phyloP scores from a whole-genome alignment of 2,888 invertebrate species.

The Horisme vitalbata region DNA sequence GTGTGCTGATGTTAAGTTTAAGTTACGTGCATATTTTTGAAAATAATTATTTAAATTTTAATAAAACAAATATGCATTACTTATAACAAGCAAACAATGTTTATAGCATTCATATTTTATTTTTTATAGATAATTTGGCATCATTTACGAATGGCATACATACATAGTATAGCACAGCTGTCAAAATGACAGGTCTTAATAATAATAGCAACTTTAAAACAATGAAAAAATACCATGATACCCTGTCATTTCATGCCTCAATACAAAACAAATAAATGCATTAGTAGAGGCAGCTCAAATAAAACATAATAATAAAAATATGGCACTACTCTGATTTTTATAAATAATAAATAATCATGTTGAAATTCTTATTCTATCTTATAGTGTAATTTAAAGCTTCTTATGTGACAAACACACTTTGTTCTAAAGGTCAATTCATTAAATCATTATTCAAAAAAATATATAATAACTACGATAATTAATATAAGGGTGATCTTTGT shows the following conservation, averaged over 20 bases:
- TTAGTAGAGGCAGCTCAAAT: constrained; percentile 45
- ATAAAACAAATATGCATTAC: not conserved
- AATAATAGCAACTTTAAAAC: constrained; percentile 17
- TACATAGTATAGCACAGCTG: constrained; percentile 5
- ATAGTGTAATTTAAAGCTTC: constrained; percentile 78
- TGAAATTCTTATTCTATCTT: constrained; percentile 52
- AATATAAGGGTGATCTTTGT: too few species aligned
- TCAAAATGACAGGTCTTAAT: constrained; percentile 17
- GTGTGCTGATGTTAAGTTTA: constrained; percentile 23
- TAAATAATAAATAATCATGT: constrained; percentile 37
- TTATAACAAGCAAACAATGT: constrained; percentile 3
- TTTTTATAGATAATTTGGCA: constrained; percentile 12
- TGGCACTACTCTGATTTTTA: constrained; percentile 67
- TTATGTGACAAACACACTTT: constrained; percentile 56
- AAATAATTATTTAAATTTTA: constrained; percentile 1
- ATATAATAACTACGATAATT: too few species aligned
- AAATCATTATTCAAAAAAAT: constrained; percentile 18
- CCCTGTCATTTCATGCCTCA: constrained; percentile 77
- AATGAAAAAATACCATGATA: constrained; percentile 57
- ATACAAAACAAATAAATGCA: constrained; percentile 59
- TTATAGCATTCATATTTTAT: not conserved
- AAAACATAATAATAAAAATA: constrained; percentile 29
- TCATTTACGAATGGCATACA: constrained; percentile 6
- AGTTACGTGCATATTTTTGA: constrained; percentile 16
- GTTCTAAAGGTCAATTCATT: constrained; percentile 38